Evolutionary conservation across 1,140 invertebrate genomes (phyloP).

Genomic region (Aphelinus atriplicis): DNA sequence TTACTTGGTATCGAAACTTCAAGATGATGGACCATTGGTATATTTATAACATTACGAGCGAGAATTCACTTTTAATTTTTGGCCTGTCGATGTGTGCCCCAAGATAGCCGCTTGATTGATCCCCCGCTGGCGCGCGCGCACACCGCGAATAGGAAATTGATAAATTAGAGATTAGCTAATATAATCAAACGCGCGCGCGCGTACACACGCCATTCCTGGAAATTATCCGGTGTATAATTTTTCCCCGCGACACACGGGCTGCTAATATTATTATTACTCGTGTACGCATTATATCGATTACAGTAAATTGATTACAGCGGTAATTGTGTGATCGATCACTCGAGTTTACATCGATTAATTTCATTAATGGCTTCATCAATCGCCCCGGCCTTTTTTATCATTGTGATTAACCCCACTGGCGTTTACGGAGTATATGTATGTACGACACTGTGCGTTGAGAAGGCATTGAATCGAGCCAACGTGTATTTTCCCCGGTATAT

Average conservation of each 20-base stretch:
- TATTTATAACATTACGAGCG: no score
- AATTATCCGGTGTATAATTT: conserved; percentile 10
- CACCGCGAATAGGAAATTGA: not conserved
- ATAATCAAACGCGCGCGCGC: not conserved
- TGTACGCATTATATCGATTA: conserved; percentile 21
- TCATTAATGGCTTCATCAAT: conserved; percentile 39
- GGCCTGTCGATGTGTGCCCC: no score
- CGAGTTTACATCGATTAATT: conserved; percentile 31
- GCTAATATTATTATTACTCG: conserved; percentile 12
- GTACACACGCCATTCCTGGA: not conserved
- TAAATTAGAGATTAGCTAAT: not conserved
- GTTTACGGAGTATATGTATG: no score
- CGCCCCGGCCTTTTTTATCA: conserved; percentile 22
- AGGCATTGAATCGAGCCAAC: no score
- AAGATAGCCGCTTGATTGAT: no score
- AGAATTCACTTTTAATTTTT: no score
- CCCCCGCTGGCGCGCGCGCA: no score
- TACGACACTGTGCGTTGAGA: no score
- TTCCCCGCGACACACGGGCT: not conserved
- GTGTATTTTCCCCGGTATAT: no score
- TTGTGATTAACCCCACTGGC: no score
- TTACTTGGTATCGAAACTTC: no score
- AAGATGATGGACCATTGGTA: no score
- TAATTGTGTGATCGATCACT: conserved; percentile 36
- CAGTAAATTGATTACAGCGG: conserved; percentile 27